Evolutionary conservation across 2,797 vertebrate species (phyloP), one percentile per base, ranked within the genome.

Genomic region (Gobio occitaniae): DNA sequence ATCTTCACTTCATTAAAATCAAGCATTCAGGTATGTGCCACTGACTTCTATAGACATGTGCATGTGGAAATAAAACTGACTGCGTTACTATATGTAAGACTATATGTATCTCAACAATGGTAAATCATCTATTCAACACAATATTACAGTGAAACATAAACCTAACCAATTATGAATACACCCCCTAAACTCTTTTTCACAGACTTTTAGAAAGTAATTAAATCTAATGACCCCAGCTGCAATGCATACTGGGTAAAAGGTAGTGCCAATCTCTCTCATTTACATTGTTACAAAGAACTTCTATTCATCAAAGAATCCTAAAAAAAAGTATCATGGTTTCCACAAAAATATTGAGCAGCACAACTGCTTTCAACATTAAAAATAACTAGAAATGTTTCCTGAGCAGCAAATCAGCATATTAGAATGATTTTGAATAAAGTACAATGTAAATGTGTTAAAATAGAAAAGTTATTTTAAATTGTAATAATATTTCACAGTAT

Each of bases 1-100:
- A 78, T 65, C 41, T 65, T 47, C 17, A 16, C 41, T 63, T 78
- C 52, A 59, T 59, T 78, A 54, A 75, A 36, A 8, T 54, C 32
- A 38, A 38, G 11, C 19, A 12, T 38, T 56, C 32, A 38, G 32
- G 17, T 76, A 38, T 56, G 48, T 59, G 54, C 32, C 48, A 9
- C 12, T 77, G 36, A 77, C 47, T 50, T 77, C 12, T 41, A 8
- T 41, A 59, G 19, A 77, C 36, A 38, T 38, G 32, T 59, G 38
- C 12, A 56, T 76, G 12, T 41, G 5, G 17, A 54, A n/a, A 63
- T 63, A 63, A 63, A 56, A 76, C 52, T 21, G 16, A 52, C 3
- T 19, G 32, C 25, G 25, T 25, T 1, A 25, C 25, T 25, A 1
- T 25, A 25, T 25, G 25, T 25, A 25, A 25, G 61, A 15, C 61